A percentile compares a stretch with the other conserved stretches of the same genome.
These are phyloP conservation scores for Drusus annulatus DNA, from an alignment of 1,140 invertebrate species.

Conservation along the genomic window DNA sequence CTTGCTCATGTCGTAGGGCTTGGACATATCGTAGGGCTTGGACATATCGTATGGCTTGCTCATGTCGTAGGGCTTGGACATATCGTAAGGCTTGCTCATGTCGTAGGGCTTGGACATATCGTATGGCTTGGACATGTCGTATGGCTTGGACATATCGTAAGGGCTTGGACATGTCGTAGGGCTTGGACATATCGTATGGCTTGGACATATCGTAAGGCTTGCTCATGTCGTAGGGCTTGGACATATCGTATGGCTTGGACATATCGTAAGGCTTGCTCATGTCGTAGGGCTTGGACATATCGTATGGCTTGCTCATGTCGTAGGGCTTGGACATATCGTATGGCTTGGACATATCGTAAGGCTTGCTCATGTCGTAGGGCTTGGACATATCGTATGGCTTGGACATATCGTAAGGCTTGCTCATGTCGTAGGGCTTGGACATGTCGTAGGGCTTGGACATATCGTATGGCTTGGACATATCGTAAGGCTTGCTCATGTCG, in stretches of 20 bases:
- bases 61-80: conserved; percentile 30
- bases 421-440: conserved; percentile 26
- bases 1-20: conserved; percentile 35
- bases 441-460: conserved; percentile 24
- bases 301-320: conserved; percentile 30
- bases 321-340: conserved; percentile 34
- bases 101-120: conserved; percentile 40
- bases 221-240: conserved; percentile 33
- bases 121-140: conserved; percentile 27
- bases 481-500: conserved; percentile 18
- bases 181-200: conserved; percentile 28
- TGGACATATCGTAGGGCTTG: conserved; percentile 36
- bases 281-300: conserved; percentile 30
- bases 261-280: conserved; percentile 15
- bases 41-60: conserved; percentile 14
- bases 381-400: conserved; percentile 27
- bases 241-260: conserved; percentile 38
- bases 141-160: conserved; percentile 30
- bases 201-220: conserved; percentile 39
- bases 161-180: conserved; percentile 23
- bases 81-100: conserved; percentile 23
- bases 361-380: conserved; percentile 33
- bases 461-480: conserved; percentile 30
- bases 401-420: conserved; percentile 38
- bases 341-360: neutral